These are phyloP conservation scores for Panurus biarmicus DNA, from an alignment of 2,113 vertebrate species.

Conservation along the genomic window DNA sequence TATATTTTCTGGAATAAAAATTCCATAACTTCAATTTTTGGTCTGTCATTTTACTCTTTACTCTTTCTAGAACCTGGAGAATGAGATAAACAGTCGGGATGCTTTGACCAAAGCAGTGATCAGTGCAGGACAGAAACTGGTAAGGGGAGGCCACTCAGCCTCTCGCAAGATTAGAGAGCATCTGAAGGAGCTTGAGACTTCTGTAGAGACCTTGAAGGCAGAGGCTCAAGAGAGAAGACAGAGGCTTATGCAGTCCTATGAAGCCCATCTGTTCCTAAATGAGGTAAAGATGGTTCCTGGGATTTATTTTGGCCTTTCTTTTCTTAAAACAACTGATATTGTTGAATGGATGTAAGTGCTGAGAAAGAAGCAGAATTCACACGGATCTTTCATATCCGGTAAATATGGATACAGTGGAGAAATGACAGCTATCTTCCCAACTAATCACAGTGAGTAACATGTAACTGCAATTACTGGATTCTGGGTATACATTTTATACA, in stretches of 20 bases:
- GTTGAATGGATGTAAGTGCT: neutral
- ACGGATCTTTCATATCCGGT: neutral
- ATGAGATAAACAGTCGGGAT: conserved; percentile 75
- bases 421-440: neutral
- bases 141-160: conserved; percentile 75
- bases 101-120: conserved; percentile 75
- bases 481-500: neutral
- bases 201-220: conserved; percentile 65
- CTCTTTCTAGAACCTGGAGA: conserved; percentile 73
- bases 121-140: conserved; percentile 76
- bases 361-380: neutral
- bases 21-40: neutral
- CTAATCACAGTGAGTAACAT: neutral
- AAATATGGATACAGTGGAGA: neutral
- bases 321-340: neutral
- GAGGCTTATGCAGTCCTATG: conserved; percentile 73
- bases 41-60: neutral
- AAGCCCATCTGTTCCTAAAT: conserved; percentile 75
- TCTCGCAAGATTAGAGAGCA: conserved; percentile 70
- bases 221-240: conserved; percentile 66
- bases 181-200: conserved; percentile 72
- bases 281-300: conserved; percentile 69
- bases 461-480: neutral
- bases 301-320: neutral
- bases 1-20: neutral